A percentile compares a stretch with the other conserved stretches of the same genome.
Evolutionary conservation across 2,888 invertebrate genomes (phyloP).

Genomic region (Drosophila siamana): DNA sequence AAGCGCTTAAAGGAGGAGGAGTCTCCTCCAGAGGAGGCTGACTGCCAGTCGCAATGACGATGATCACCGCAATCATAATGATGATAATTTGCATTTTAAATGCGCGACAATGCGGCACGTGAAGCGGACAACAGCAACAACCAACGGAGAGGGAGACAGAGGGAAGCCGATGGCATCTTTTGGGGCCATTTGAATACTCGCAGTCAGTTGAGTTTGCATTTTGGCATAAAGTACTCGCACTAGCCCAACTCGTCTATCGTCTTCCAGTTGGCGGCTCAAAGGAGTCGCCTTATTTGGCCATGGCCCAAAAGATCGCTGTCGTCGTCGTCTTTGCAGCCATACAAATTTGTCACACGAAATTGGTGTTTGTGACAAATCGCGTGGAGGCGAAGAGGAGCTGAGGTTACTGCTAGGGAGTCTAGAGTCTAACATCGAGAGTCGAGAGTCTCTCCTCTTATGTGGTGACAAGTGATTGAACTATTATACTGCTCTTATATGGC

Average conservation of each 20-base stretch:
- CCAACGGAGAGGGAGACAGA: background rate
- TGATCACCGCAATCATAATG: conserved; percentile 76
- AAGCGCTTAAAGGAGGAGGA: conserved; percentile 17
- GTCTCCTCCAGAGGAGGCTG: conserved; percentile 26
- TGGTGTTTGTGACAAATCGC: conserved; percentile 81
- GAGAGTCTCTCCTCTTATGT: conserved; percentile 36
- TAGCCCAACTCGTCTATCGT: conserved; percentile 14
- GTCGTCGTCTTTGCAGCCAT: conserved; percentile 27
- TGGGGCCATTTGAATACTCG: conserved; percentile 70
- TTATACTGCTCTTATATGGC: conserved; percentile 63
- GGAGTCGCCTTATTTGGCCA: conserved; percentile 75
- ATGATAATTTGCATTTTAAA: conserved; percentile 81
- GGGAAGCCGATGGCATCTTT: conserved; percentile 47
- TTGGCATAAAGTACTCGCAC: conserved; percentile 70
- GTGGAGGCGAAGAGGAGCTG: background rate
- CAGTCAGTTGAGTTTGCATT: conserved; percentile 40
- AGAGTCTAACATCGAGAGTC: background rate
- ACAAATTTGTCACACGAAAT: conserved; percentile 82
- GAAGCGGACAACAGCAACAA: conserved; percentile 16
- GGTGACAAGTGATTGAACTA: conserved; percentile 79
- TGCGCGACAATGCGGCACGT: conserved; percentile 72
- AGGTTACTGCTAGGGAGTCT: background rate
- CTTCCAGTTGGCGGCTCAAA: conserved; percentile 26
- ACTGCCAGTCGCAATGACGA: conserved; percentile 21
- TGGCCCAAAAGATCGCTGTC: conserved; percentile 55